Percentiles rank a stretch among this genome's conserved stretches.
phyloP scores from a whole-genome alignment of 1,140 invertebrate species.

The Drosophila sp. region DNA sequence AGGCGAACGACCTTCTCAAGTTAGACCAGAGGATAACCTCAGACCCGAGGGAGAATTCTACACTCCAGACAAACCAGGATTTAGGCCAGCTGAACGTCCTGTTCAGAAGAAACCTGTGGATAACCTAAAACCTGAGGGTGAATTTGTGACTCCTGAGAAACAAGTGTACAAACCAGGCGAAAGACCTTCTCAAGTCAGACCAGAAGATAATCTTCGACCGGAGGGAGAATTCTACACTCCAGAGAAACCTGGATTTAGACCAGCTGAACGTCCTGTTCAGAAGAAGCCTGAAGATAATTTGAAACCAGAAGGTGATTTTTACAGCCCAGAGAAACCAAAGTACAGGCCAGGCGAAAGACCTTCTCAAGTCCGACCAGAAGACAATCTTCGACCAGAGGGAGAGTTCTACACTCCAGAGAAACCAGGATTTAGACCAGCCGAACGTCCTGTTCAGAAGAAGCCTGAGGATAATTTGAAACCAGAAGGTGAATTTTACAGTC shows the following conservation, averaged over 20 bases:
- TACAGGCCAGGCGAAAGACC: too few relatives aligned
- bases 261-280: too few relatives aligned
- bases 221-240: too few relatives aligned
- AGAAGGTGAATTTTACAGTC: constrained; percentile 86
- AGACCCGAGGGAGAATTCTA: constrained; percentile 76
- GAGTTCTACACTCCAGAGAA: too few relatives aligned
- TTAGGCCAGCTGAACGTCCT: constrained; percentile 71
- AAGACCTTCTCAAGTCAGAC: constrained; percentile 8
- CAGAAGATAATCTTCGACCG: too few relatives aligned
- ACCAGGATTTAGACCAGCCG: too few relatives aligned
- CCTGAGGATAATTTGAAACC: constrained; percentile 85
- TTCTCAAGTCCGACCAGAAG: too few relatives aligned
- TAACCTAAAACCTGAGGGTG: constrained; percentile 84
- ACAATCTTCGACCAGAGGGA: constrained; percentile 71
- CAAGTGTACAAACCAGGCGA: constrained; percentile 84
- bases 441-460: constrained; percentile 84
- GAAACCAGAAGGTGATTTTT: too few relatives aligned
- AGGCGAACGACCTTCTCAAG: constrained; percentile 85
- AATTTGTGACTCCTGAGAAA: too few relatives aligned
- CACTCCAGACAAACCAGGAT: constrained; percentile 83
- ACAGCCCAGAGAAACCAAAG: too few relatives aligned
- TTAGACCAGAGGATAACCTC: constrained; percentile 86
- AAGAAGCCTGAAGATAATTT: too few relatives aligned
- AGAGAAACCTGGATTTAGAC: too few relatives aligned
- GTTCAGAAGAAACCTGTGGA: constrained; percentile 73